Evolutionary conservation across 1,140 invertebrate genomes (phyloP).

Genomic region (Sinonovacula constricta): DNA sequence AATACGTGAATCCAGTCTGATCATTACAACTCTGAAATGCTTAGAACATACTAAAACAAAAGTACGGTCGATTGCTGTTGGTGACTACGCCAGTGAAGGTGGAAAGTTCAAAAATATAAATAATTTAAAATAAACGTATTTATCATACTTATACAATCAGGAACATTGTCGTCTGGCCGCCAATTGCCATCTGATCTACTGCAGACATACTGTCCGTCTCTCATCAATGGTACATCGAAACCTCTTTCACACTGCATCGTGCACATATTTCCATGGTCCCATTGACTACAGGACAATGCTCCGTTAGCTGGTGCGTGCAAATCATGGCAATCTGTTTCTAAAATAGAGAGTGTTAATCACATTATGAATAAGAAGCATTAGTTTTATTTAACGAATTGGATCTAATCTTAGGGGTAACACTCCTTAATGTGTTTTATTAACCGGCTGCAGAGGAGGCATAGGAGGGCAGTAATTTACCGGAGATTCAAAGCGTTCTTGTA

Average conservation of each 20-base stretch:
- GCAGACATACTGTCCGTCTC: constrained; percentile 37
- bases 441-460: neutral
- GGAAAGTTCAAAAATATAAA: too few relatives aligned
- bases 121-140: too few relatives aligned
- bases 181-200: constrained; percentile 22
- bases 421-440: neutral
- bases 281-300: constrained; percentile 32
- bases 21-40: too few relatives aligned
- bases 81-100: too few relatives aligned
- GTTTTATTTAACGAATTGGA: neutral
- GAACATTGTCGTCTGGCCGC: constrained; percentile 27
- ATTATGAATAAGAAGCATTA: neutral
- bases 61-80: too few relatives aligned
- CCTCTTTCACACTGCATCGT: constrained; percentile 37
- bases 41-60: too few relatives aligned
- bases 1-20: too few relatives aligned
- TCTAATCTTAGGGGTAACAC: neutral
- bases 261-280: constrained; percentile 34
- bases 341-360: neutral
- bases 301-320: constrained; percentile 35
- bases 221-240: constrained; percentile 28
- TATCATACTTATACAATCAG: constrained; percentile 18
- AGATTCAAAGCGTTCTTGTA: neutral
- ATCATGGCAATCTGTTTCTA: constrained; percentile 36
- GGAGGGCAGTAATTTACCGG: neutral